Base-by-base conservation (phyloP, 1,140 invertebrate species). In the Hylyphantes graminicola region DNA sequence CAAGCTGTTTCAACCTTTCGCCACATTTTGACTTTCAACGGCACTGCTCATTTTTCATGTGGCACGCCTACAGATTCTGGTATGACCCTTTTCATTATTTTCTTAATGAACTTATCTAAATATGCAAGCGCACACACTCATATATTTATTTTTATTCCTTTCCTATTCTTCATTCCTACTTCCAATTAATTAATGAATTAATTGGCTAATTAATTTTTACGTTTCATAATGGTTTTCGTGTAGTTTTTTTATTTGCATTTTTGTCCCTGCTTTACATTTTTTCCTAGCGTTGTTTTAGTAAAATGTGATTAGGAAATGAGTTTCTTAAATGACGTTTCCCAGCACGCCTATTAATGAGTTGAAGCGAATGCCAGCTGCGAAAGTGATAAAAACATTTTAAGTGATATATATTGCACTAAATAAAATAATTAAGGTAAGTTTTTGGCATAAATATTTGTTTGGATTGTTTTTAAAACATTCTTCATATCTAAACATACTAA, bases 161-260 rank as follows among this genome's bases (percentile, higher is more conserved):
- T 67, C 21, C 59, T 64, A 64, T 64, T 67, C 76, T 68, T 68
- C 64, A 67, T 78, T 78, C 64, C 51, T 78, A 50, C 53, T 53
- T 67, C 76, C 64, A 55, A 78, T 78, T 78, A 78, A 78, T 78
- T 78, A 67, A 78, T 78, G 76, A 78, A 78, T 78, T 78, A 78
- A 78, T 78, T 78, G 64, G 63, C 63, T 78, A 78, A 78, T 78
- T 78, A 78, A 78, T 78, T 78, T n/a, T 78, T 67, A 78, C 76
- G 76, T 78, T 78, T 78, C 76, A 78, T 78, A 78, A 78, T 78
- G 76, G 76, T 78, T 72, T 78, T 67, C 64, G 76, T 67, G 76
- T 78, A 63, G 51, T 78, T 64, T 35, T 67, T 78, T 78, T 78
- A 55, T 21, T 54, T 19, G n/a, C 9, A 35, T 77, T 64, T 61